Evolutionary conservation across 2,888 invertebrate species (phyloP), one percentile per base, ranked within the genome.

Genomic region (Trypoxylon attenuatum): DNA sequence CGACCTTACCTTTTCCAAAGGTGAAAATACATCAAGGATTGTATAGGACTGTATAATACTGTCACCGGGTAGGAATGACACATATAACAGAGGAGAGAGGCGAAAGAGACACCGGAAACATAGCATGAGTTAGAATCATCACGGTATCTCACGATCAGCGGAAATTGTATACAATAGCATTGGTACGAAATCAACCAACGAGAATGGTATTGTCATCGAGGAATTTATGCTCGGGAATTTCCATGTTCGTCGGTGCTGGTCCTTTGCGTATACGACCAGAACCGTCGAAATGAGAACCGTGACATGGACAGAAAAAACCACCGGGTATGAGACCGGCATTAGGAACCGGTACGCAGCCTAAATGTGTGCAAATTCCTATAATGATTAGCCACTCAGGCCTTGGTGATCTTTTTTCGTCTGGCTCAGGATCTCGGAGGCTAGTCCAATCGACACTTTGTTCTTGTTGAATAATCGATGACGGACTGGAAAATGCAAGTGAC

Each of bases 291-390:
- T 95, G 94, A 56, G 94, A 94, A 1, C 95, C 95, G 80, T 95
- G 95, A 82, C 95, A 95, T 0, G 95, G 94, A 77, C 95, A 95
- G 83, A 92, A 95, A 88, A 91, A 95, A 2, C 94, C 95, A 10
- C 93, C 93, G 0, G 82, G 77, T 80, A 87, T 93, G 57, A 93
- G 92, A 3, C 92, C 92, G 2, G 89, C 84, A 70, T 90, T 90
- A 0, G 94, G 90, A 52, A 96, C 91, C 1, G 96, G 96, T 27
- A 96, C 92, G 87, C 96, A 96, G 15, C 96, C 94, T 53, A 94
- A 88, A 87, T 95, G 94, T 6, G 94, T 94, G 84, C 94, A 94
- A 68, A 96, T 91, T 47, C 95, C 96, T 59, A 96, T 87, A 1
- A 95, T 89, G 21, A 96, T 88, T 29, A 96, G 88, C 93, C 94